Percentiles rank a stretch among this genome's conserved stretches.
Conservation (phyloP, 1,140 invertebrate genomes). For the Metopolophium dirhodum region DNA sequence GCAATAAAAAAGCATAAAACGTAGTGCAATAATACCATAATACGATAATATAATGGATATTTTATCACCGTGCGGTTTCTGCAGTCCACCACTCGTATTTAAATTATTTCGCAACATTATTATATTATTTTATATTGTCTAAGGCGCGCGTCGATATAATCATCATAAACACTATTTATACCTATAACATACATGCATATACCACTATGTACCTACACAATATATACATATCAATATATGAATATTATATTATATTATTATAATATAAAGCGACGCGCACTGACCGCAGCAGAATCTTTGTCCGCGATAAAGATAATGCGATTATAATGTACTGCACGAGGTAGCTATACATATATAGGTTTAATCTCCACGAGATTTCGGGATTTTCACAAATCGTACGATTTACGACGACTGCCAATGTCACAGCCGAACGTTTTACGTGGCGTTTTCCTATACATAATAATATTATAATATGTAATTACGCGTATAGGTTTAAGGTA, state of each 20-base stretch:
- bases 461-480: neutral
- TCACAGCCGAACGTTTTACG: neutral
- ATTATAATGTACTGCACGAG: neutral
- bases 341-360: neutral
- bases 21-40: too few relatives aligned
- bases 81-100: neutral
- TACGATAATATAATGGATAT: neutral
- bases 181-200: too few relatives aligned
- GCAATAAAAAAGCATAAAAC: neutral
- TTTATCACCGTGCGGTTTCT: neutral
- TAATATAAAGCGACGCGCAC: neutral
- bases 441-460: neutral
- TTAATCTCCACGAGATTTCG: neutral
- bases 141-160: neutral
- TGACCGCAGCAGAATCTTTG: neutral
- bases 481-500: neutral
- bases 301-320: neutral
- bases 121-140: neutral
- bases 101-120: neutral
- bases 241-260: neutral
- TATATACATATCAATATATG: too few relatives aligned
- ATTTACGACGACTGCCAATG: neutral
- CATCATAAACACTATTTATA: neutral
- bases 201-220: too few relatives aligned
- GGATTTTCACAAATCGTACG: neutral